Evolutionary conservation across 1,140 invertebrate genomes (phyloP).

Genomic region (Dreissena rostriformis): DNA sequence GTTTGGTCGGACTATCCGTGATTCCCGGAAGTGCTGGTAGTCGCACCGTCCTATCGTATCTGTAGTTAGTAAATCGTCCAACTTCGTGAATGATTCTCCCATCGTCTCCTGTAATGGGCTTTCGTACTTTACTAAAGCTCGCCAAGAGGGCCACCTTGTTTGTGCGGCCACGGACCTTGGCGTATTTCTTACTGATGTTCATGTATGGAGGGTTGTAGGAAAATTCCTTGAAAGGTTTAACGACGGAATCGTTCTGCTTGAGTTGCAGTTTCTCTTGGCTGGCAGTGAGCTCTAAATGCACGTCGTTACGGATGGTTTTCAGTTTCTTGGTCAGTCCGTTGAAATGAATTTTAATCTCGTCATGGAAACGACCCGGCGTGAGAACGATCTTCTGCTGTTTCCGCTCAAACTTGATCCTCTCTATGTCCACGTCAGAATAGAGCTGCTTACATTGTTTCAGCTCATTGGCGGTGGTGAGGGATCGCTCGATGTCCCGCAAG

Average conservation of each 20-base stretch:
- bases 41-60: neutral
- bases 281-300: slow-evolving; percentile 20
- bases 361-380: slow-evolving; percentile 27
- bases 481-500: slow-evolving; percentile 39
- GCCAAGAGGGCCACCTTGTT: neutral
- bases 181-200: neutral
- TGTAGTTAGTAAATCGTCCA: neutral
- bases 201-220: neutral
- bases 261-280: slow-evolving; percentile 12
- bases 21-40: neutral
- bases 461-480: slow-evolving; percentile 35
- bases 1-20: neutral
- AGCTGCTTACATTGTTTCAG: slow-evolving; percentile 34
- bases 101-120: neutral
- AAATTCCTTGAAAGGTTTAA: neutral
- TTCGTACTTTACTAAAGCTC: neutral
- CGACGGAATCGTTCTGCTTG: neutral
- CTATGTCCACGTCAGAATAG: slow-evolving; percentile 32
- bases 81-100: no score
- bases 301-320: slow-evolving; percentile 35
- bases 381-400: slow-evolving; percentile 36
- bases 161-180: neutral
- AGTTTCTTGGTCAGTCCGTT: slow-evolving; percentile 19
- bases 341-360: slow-evolving; percentile 22
- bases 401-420: slow-evolving; percentile 41